These are phyloP conservation scores for Salvelinus sp. DNA, from an alignment of 2,113 vertebrate species.

Conservation along the genomic window DNA sequence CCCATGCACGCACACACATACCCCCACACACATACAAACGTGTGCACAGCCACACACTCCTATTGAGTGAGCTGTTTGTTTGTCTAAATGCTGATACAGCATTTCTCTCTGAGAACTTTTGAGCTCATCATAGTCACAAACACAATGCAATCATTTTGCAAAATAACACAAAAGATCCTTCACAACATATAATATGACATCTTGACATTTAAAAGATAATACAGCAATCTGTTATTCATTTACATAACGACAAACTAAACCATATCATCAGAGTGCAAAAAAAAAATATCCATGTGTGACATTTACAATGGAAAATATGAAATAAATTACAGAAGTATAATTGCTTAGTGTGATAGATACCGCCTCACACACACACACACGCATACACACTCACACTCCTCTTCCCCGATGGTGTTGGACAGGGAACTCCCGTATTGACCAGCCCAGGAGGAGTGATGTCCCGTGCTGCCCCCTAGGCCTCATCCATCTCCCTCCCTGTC, in stretches of 20 bases:
- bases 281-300: slow-evolving; percentile 29
- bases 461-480: no score
- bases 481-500: no score
- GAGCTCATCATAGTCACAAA: neutral
- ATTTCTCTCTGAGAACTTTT: neutral
- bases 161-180: neutral
- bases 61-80: slow-evolving; percentile 1
- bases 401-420: slow-evolving; percentile 21
- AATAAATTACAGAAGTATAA: slow-evolving; percentile 53
- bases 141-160: slow-evolving; percentile 6
- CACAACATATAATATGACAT: neutral
- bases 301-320: slow-evolving; percentile 48
- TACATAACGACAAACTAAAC: slow-evolving; percentile 9
- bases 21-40: neutral
- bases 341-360: slow-evolving; percentile 47
- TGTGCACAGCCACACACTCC: neutral
- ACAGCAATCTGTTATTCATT: slow-evolving; percentile 42
- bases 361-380: neutral
- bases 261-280: slow-evolving; percentile 20
- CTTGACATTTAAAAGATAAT: slow-evolving; percentile 19
- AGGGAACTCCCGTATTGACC: no score
- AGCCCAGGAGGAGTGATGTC: no score
- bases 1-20: no score
- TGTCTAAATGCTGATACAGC: neutral
- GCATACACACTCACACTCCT: slow-evolving; percentile 9